Evolutionary conservation across 2,113 vertebrate genomes (phyloP).

Genomic region (Chloropsis hardwickii): DNA sequence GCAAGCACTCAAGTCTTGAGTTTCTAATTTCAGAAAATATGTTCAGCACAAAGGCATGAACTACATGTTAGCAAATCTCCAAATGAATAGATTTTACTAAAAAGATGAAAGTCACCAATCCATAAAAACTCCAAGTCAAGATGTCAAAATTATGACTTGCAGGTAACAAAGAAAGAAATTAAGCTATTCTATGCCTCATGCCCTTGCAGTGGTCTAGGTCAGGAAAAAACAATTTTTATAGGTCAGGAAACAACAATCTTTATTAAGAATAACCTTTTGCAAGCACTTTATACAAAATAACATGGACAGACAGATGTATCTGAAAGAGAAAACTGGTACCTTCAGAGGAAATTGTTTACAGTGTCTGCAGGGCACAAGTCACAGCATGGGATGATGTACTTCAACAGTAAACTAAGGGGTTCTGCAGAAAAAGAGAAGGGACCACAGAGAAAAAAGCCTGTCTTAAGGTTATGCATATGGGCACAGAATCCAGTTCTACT

Average conservation of each 20-base stretch:
- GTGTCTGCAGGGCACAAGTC: not conserved
- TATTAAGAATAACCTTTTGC: not conserved
- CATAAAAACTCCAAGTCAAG: not conserved
- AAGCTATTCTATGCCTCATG: not conserved
- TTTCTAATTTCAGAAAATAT: not conserved
- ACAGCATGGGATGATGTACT: not conserved
- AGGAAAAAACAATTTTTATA: not conserved
- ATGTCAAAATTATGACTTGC: not conserved
- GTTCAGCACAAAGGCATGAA: not conserved
- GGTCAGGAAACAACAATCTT: not conserved
- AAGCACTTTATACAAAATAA: not conserved
- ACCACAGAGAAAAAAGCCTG: not conserved
- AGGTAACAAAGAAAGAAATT: not conserved
- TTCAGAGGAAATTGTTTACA: not conserved
- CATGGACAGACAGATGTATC: not conserved
- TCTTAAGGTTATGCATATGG: not conserved
- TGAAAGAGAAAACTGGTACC: not conserved
- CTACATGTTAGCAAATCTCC: not conserved
- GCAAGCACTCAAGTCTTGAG: not conserved
- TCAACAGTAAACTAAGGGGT: not conserved
- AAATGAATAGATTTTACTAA: not conserved
- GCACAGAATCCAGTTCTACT: not conserved
- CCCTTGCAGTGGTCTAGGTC: not conserved
- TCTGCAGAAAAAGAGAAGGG: not conserved
- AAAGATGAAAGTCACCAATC: not conserved